phyloP scores from a whole-genome alignment of 2,113 vertebrate genomes.

The Carassius carassius region DNA sequence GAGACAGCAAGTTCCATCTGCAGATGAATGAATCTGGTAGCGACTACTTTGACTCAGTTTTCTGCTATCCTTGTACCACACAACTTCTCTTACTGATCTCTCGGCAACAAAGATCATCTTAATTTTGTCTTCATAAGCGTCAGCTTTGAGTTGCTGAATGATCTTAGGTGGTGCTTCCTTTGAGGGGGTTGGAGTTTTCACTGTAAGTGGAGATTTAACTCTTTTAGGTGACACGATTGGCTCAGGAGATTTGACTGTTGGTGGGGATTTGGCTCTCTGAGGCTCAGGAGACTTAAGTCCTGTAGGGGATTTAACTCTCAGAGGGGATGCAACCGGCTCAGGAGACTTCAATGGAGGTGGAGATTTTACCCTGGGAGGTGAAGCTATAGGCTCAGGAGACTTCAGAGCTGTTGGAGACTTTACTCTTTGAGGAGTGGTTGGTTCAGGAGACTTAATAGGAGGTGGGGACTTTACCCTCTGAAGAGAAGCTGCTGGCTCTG shows the following conservation, averaged over 20 bases:
- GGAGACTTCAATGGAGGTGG: conserved; percentile 75
- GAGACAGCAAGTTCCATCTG: conserved; percentile 89
- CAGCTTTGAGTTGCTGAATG: conserved; percentile 81
- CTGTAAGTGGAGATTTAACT: conserved; percentile 80
- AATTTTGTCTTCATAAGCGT: conserved; percentile 81
- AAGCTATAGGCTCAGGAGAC: conserved; percentile 82
- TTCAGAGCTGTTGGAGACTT: conserved; percentile 79
- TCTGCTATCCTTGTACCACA: conserved; percentile 89
- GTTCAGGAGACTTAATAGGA: conserved; percentile 54
- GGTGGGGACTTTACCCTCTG: conserved; percentile 57
- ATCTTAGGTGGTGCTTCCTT: conserved; percentile 84
- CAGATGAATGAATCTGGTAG: conserved; percentile 85
- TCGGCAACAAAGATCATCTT: conserved; percentile 88
- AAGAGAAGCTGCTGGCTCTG: conserved; percentile 77
- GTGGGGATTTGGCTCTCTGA: conserved; percentile 84
- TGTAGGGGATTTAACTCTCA: conserved; percentile 73
- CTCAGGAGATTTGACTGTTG: conserved; percentile 75
- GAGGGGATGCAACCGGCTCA: conserved; percentile 66
- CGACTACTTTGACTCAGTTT: conserved; percentile 86
- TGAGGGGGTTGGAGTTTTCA: conserved; percentile 76
- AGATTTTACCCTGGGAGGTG: conserved; percentile 85
- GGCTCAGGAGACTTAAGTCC: conserved; percentile 80
- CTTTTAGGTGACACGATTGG: conserved; percentile 77
- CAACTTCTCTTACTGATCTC: conserved; percentile 85
- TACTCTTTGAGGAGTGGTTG: conserved; percentile 74